Evolutionary conservation across 2,113 vertebrate genomes (phyloP).

Genomic region (Cynoglossus semilaevis): DNA sequence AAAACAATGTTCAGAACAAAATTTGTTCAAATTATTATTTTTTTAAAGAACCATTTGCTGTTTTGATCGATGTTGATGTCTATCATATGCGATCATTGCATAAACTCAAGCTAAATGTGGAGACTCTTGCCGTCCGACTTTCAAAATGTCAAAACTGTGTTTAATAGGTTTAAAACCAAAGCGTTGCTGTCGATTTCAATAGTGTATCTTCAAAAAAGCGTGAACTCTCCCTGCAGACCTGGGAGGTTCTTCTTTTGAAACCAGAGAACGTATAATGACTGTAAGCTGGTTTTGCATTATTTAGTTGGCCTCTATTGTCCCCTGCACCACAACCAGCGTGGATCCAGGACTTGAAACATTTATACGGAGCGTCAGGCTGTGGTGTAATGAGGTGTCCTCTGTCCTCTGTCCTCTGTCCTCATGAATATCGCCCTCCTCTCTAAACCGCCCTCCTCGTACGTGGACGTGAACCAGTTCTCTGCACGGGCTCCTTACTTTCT

Average conservation of each 20-base stretch:
- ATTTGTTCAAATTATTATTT: too few species aligned
- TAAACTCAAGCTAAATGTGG: too few species aligned
- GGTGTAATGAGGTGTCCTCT: constrained; percentile 68
- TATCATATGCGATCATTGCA: too few species aligned
- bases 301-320: constrained; percentile 52
- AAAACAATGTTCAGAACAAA: too few species aligned
- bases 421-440: too few species aligned
- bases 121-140: too few species aligned
- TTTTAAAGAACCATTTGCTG: too few species aligned
- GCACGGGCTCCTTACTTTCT: constrained; percentile 27
- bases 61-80: too few species aligned
- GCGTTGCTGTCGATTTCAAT: background rate
- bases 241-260: constrained; percentile 41
- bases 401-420: constrained; percentile 20
- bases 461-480: constrained; percentile 10
- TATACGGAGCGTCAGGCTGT: constrained; percentile 43
- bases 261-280: constrained; percentile 46
- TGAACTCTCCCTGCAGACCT: background rate
- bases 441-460: constrained; percentile 23
- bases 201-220: background rate
- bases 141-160: too few species aligned
- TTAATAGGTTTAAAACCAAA: too few species aligned
- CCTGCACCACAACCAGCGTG: constrained; percentile 32
- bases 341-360: constrained; percentile 63
- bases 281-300: constrained; percentile 63